phyloP scores from a whole-genome alignment of 2,113 vertebrate species.

The Gobiocypris rarus region DNA sequence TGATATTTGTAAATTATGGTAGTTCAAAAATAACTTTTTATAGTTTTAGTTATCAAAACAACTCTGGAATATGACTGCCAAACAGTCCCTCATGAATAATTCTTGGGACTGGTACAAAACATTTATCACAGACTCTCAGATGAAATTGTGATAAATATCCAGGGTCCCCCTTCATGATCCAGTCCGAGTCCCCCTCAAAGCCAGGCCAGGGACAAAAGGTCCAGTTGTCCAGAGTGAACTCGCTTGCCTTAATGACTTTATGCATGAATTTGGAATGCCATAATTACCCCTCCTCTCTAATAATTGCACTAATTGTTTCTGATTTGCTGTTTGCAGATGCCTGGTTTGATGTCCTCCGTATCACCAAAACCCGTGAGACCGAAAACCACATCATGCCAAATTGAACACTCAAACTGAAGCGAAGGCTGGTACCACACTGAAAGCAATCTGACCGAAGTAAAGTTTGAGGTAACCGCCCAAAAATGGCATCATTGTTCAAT shows the following conservation, averaged over 20 bases:
- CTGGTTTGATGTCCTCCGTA: not conserved
- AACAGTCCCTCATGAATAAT: too few species aligned
- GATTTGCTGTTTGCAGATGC: not conserved
- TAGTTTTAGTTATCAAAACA: too few species aligned
- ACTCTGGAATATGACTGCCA: too few species aligned
- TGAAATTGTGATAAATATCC: not conserved
- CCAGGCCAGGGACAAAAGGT: not conserved
- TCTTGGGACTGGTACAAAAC: too few species aligned
- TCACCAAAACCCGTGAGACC: not conserved
- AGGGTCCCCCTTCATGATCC: not conserved
- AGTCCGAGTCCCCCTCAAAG: not conserved
- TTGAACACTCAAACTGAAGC: not conserved
- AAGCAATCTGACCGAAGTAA: not conserved
- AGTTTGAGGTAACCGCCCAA: not conserved
- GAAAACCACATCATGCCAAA: not conserved
- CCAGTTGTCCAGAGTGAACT: not conserved
- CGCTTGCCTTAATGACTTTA: not conserved
- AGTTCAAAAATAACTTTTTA: too few species aligned
- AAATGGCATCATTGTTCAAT: not conserved
- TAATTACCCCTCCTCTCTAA: not conserved
- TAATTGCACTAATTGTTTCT: not conserved
- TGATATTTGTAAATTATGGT: too few species aligned
- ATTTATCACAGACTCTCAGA: too few species aligned
- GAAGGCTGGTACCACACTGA: not conserved
- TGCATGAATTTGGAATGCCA: not conserved